Conservation (phyloP, 2,797 vertebrate genomes). For the Taenioides sp. region DNA sequence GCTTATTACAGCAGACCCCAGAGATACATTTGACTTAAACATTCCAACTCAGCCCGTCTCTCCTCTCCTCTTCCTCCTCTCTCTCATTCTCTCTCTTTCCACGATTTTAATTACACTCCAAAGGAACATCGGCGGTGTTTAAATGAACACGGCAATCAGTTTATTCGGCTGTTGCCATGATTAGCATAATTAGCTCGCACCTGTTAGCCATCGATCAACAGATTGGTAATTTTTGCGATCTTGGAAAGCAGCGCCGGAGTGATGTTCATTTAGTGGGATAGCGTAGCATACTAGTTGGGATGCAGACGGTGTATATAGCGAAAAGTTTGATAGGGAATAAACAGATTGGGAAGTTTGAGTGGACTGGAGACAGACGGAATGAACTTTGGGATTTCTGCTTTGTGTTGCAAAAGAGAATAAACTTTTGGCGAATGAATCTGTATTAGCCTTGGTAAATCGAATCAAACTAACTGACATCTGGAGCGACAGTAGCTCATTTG, state of each 20-base stretch:
- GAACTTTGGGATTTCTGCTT: conserved; percentile 33
- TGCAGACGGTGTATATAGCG: conserved; percentile 27
- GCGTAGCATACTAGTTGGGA: conserved; percentile 25
- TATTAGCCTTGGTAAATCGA: neutral
- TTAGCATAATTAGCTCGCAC: conserved; percentile 76
- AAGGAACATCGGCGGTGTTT: conserved; percentile 77
- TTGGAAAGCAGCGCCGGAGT: conserved; percentile 26
- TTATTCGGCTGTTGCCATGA: conserved; percentile 76
- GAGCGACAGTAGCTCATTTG: too few species aligned
- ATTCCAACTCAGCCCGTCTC: conserved; percentile 52
- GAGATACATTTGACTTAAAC: conserved; percentile 74
- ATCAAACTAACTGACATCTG: neutral
- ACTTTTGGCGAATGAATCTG: neutral
- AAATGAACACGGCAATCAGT: conserved; percentile 80
- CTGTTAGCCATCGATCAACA: conserved; percentile 77
- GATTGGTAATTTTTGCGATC: conserved; percentile 68
- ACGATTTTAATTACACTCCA: conserved; percentile 76
- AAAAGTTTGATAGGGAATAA: conserved; percentile 31
- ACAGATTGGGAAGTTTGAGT: conserved; percentile 8
- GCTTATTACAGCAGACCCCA: conserved; percentile 67
- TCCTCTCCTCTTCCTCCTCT: conserved; percentile 57
- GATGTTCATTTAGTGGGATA: conserved; percentile 49
- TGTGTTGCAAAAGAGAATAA: neutral
- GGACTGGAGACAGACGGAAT: conserved; percentile 36
- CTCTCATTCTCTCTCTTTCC: conserved; percentile 45